Evolutionary conservation across 2,113 vertebrate genomes (phyloP), one percentile per base, ranked within the genome.

Genomic region (Catharus fuscescens): DNA sequence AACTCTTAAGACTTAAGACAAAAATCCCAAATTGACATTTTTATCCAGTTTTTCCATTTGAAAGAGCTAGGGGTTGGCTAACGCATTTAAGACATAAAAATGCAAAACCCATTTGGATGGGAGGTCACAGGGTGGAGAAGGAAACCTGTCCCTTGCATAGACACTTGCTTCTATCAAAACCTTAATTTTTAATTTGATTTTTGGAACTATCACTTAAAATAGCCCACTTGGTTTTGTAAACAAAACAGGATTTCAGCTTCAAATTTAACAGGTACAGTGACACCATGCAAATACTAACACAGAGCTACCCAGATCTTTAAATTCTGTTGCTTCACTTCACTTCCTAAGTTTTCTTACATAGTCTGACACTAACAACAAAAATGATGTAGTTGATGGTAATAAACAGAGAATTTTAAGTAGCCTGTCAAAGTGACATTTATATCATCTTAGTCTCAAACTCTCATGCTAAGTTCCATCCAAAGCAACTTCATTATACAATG

Each of bases 381-480:
- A 94, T 90, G 32, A 95, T 92, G 62, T 48, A 57, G 88, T 89
- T 95, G 89, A 95, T 62, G 89, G 92, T 90, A 95, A 95, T 90
- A 92, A 96, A 95, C 74, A 90, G 57, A 50, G 69, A 96, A 94
- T 95, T 94, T 95, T 90, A 97, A 95, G 59, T 54, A 81, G 89
- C 32, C 48, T 96, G 91, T 95, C 95, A 93, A 96, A 95, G 57
- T 87, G 91, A 95, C 84, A 83, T 50, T 73, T 88, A 36, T 57
- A 95, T 70, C 54, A 80, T 77, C 76, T 81, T 56, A 88, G 25
- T 61, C 64, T 93, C 65, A 74, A 86, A 92, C 24, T 82, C 76
- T 57, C 50, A 85, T 40, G 44, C 61, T 80, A 94, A 95, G 77
- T 96, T 90, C n/a, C 57, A 93, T 42, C 74, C 83, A 87, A 95